phyloP scores from a whole-genome alignment of 1,140 invertebrate species.

The Bombus sylvicola region DNA sequence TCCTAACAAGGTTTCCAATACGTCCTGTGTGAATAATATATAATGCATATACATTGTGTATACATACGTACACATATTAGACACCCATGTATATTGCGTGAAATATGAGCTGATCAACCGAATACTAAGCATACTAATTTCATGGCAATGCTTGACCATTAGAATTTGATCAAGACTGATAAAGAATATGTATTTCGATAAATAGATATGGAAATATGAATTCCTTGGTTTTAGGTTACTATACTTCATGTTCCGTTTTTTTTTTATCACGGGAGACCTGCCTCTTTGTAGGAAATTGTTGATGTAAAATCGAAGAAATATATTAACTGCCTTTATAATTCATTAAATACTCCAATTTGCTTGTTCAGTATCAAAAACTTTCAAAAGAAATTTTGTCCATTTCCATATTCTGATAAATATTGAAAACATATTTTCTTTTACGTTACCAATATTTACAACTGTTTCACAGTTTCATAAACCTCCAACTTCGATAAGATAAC shows the following conservation, averaged over 20 bases:
- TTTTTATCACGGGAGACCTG: too few species aligned
- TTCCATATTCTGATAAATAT: background rate
- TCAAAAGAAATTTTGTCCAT: background rate
- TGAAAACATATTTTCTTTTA: background rate
- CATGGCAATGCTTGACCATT: background rate
- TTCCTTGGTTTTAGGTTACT: background rate
- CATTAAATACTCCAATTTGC: background rate
- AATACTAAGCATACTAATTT: conserved; percentile 31
- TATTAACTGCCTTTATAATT: background rate
- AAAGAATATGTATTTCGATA: background rate
- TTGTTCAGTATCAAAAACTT: background rate
- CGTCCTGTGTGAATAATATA: background rate
- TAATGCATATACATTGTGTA: background rate
- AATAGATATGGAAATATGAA: too few species aligned
- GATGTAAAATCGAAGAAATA: background rate
- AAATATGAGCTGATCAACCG: conserved; percentile 12
- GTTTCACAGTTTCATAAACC: background rate
- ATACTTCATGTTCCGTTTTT: too few species aligned
- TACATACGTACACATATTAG: background rate
- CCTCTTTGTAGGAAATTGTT: background rate
- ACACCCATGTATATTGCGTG: background rate
- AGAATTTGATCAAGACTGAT: background rate
- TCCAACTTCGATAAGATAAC: background rate
- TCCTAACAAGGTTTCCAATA: conserved; percentile 14
- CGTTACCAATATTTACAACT: background rate